phyloP scores from a whole-genome alignment of 1,140 invertebrate genomes.

The Tetranychus urticae region DNA sequence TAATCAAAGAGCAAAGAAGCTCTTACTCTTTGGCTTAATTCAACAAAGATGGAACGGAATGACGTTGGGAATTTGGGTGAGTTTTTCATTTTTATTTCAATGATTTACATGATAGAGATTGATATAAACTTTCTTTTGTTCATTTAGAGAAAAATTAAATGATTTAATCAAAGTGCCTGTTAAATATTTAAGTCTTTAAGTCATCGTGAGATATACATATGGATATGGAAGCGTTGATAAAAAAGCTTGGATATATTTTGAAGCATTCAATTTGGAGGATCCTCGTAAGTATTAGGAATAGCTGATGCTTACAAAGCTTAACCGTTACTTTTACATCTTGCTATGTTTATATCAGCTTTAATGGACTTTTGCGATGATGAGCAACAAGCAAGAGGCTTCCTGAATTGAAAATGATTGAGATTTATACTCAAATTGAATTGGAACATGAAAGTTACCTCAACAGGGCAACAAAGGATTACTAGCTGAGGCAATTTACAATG shows the following conservation, averaged over 20 bases:
- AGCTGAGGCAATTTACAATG: conserved; percentile 72
- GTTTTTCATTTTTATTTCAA: conserved; percentile 7
- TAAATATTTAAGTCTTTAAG: conserved; percentile 53
- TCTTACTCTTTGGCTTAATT: too few species aligned
- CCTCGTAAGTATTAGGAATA: conserved; percentile 34
- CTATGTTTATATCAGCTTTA: conserved; percentile 74
- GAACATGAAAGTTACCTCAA: conserved; percentile 73
- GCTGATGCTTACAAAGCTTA: conserved; percentile 57
- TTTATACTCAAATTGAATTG: conserved; percentile 83
- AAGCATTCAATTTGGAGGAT: conserved; percentile 43
- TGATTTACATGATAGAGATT: too few species aligned
- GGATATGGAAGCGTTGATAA: conserved; percentile 46
- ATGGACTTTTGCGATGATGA: conserved; percentile 62
- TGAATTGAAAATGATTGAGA: conserved; percentile 59
- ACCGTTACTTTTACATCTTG: conserved; percentile 54
- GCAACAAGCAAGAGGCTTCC: conserved; percentile 64
- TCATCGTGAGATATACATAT: conserved; percentile 44
- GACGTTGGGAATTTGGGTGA: conserved; percentile 43
- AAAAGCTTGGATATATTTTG: conserved; percentile 28
- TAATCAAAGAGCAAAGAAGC: too few species aligned
- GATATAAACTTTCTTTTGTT: neutral
- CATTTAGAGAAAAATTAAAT: conserved; percentile 19
- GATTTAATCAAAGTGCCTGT: conserved; percentile 41
- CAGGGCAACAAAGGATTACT: conserved; percentile 39
- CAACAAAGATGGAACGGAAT: conserved; percentile 34